Percentiles rank a stretch among this genome's conserved stretches.
Conservation (phyloP, 2,797 vertebrate genomes). For the Echiichthys vipera region DNA sequence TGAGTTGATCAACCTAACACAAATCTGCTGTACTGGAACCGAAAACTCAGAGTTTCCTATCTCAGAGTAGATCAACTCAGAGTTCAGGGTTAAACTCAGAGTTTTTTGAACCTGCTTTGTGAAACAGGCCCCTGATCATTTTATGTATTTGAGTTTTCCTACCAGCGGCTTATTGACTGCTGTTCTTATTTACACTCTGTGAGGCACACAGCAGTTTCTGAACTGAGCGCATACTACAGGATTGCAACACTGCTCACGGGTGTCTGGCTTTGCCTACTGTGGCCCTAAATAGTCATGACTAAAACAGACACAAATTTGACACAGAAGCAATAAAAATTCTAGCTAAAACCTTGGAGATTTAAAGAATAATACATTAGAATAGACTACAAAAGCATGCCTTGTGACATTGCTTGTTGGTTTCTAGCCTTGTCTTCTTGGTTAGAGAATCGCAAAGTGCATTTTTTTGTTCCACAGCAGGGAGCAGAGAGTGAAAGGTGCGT, state of each 20-base stretch:
- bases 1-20: too few species aligned
- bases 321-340: neutral
- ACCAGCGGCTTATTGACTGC: conserved; percentile 13
- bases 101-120: too few species aligned
- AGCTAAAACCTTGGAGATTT: conserved; percentile 12
- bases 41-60: too few species aligned
- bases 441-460: conserved; percentile 1
- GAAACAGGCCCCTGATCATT: conserved; percentile 20
- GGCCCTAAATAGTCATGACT: conserved; percentile 1
- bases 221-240: conserved; percentile 13
- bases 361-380: conserved; percentile 14
- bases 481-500: neutral
- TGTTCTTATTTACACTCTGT: conserved; percentile 20
- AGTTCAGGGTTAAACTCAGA: too few species aligned
- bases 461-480: conserved; percentile 20
- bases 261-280: conserved; percentile 12
- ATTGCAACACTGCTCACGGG: conserved; percentile 22
- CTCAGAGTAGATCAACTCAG: too few species aligned
- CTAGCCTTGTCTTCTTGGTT: conserved; percentile 13
- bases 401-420: neutral
- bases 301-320: conserved; percentile 21
- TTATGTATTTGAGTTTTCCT: conserved; percentile 10
- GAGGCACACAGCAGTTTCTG: conserved; percentile 3
- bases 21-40: too few species aligned
- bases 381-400: neutral